Evolutionary conservation across 53 echinoderm and acorn worm species (phyloP).

Genomic region (Henricia sp.): DNA sequence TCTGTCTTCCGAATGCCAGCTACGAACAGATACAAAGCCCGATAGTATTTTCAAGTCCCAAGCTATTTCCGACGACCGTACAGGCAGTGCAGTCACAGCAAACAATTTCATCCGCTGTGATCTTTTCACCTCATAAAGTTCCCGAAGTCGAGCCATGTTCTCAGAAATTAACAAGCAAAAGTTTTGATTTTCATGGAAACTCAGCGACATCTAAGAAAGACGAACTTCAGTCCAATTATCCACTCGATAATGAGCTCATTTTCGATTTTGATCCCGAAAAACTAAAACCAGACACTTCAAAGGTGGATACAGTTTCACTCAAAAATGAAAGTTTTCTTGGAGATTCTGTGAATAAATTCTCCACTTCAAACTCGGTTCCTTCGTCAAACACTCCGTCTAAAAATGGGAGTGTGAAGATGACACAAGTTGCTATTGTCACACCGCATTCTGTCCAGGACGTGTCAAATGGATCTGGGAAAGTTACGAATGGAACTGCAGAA

Average conservation of each 20-base stretch:
- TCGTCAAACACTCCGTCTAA: slow-evolving; percentile 1
- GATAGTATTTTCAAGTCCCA: slow-evolving; percentile 58
- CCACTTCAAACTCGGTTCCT: not conserved
- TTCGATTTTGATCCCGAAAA: not conserved
- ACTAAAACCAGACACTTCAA: not conserved
- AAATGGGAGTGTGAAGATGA: slow-evolving; percentile 14
- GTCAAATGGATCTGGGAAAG: not conserved
- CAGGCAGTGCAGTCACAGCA: slow-evolving; percentile 37
- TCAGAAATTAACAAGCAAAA: not conserved
- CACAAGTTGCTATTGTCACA: slow-evolving; percentile 9
- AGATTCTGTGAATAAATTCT: not conserved
- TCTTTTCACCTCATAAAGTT: slow-evolving; percentile 30
- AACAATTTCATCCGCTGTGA: slow-evolving; percentile 8
- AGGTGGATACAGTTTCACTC: not conserved
- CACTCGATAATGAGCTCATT: not conserved
- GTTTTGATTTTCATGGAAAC: not conserved
- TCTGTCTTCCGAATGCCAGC: not conserved
- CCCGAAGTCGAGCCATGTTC: not conserved
- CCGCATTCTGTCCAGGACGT: not conserved
- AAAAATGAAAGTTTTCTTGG: not conserved
- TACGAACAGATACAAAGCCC: slow-evolving; percentile 47
- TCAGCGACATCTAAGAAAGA: not conserved
- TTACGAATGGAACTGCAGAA: not conserved
- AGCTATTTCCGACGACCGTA: slow-evolving; percentile 25
- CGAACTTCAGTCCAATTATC: not conserved